Conservation (phyloP, 1,140 invertebrate species). For the Steinernema khuongi region DNA sequence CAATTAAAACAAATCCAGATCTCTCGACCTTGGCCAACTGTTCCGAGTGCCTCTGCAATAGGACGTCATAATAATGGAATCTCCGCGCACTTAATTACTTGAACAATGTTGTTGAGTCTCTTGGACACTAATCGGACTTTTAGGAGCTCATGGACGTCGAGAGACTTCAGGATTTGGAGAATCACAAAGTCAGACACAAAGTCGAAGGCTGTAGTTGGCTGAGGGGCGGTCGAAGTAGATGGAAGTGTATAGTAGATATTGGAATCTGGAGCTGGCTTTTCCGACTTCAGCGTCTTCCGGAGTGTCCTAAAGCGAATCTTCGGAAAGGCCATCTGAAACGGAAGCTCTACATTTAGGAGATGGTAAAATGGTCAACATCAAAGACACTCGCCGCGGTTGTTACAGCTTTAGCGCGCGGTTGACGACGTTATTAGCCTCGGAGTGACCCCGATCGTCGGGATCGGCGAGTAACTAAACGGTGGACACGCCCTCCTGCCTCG, state of each 20-base stretch:
- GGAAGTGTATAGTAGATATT: not conserved
- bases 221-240: not conserved
- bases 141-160: not conserved
- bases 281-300: not conserved
- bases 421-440: conserved; percentile 12
- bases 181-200: not conserved
- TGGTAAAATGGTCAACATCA: not conserved
- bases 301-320: not conserved
- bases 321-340: not conserved
- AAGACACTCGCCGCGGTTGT: not conserved
- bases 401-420: conserved; percentile 1
- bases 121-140: not conserved
- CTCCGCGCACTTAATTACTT: too few relatives aligned
- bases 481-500: not conserved
- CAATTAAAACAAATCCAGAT: not conserved
- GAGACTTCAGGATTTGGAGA: not conserved
- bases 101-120: not conserved
- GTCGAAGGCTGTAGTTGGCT: not conserved
- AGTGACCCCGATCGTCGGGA: not conserved
- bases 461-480: not conserved
- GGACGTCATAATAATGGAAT: not conserved
- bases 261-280: not conserved
- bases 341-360: not conserved
- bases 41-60: not conserved
- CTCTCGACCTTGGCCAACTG: not conserved